A percentile compares a stretch with the other conserved stretches of the same genome.
phyloP scores from a whole-genome alignment of 2,113 vertebrate species.

The Rhombomys opimus region DNA sequence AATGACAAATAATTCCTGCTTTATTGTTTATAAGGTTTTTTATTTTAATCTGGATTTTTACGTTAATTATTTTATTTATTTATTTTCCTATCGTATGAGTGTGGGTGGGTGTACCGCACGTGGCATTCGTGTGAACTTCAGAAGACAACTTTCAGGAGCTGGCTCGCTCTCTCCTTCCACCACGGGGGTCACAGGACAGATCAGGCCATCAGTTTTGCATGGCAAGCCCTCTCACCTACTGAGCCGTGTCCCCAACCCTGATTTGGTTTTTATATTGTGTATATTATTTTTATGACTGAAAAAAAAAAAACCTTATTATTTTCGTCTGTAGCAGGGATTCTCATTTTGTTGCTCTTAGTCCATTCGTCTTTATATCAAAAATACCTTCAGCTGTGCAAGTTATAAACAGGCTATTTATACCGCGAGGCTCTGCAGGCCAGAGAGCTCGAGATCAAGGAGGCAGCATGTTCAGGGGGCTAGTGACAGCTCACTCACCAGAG shows the following conservation, averaged over 20 bases:
- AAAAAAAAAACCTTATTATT: neutral
- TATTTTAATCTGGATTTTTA: neutral
- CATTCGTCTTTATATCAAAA: constrained; percentile 29
- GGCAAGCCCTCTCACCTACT: neutral
- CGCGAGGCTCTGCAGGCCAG: neutral
- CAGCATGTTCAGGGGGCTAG: neutral
- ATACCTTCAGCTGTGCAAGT: neutral
- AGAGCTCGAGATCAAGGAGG: neutral
- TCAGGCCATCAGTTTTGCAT: neutral
- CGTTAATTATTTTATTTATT: neutral
- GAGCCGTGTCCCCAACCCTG: neutral
- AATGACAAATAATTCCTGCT: constrained; percentile 24
- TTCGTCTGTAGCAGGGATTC: neutral
- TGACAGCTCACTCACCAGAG: neutral
- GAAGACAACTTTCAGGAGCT: neutral
- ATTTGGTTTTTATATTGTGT: neutral
- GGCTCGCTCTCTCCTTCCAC: neutral
- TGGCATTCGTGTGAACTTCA: neutral
- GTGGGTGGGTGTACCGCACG: neutral
- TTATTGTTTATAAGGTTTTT: constrained; percentile 28
- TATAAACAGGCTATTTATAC: neutral
- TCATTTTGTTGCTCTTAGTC: neutral
- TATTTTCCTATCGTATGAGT: neutral
- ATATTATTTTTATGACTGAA: constrained; percentile 13
- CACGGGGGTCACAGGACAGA: too few relatives aligned